Base-by-base conservation (phyloP, 1,140 invertebrate species). In the Papilio glaucus region DNA sequence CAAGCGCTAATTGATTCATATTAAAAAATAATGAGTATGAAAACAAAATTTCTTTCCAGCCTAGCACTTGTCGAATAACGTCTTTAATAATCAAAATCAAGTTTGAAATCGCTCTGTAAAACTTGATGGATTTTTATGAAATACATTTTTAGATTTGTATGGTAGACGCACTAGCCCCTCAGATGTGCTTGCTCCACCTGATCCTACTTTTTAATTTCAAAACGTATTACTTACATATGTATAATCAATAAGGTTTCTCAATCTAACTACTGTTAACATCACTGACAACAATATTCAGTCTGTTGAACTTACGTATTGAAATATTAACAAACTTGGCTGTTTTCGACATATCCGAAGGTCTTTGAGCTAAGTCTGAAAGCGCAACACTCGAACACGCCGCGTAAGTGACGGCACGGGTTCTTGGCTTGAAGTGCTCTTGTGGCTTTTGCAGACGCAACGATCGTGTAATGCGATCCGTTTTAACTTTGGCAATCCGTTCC, bases 291-390 rank as follows among this genome's bases (percentile, higher is more conserved):
- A 45, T 7, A 45, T 45, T 18, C 39, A 41, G 39, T 41, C n/a
- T 45, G 15, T 15, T n/a, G 15, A 4, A 45, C 15, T 45, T 41
- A 12, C 39, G 29, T 3, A 6, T 33, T 33, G 2, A 33, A 18
- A n/a, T 45, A 45, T 21, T 45, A 45, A 3, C 42, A 21, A 21
- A 45, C 12, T n/a, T 45, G 42, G n/a, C 42, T 45, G 42, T 45
- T 45, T 12, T 21, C 53, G 24, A 29, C 24, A 29, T 26, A 57
- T n/a, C 21, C 8, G 53, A 57, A 57, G 8, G 6, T 45, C 42
- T 45, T 45, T 45, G n/a, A 45, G 21, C 53, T 62, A 33, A 62
- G 60, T 62, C 24, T 62, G 26, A 62, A 62, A 37, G 60, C 4
- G n/a, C 29, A 37, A 13, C 60, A 38, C 60, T 62, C 60, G 7